phyloP scores from a whole-genome alignment of 2,113 vertebrate genomes.

The Scytalopus superciliaris region DNA sequence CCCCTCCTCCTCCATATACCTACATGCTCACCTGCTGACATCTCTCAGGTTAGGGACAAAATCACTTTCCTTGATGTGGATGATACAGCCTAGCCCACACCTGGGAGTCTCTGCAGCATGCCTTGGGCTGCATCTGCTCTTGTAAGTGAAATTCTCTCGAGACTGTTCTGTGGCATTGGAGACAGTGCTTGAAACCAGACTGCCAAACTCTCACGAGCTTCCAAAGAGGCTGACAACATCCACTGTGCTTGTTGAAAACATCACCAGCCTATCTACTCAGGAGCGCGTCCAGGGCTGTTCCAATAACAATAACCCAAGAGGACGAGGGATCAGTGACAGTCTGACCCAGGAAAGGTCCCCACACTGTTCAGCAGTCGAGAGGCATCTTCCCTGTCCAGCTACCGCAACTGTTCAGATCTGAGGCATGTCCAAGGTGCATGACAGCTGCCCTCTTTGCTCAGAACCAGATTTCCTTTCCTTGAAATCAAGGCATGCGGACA shows the following conservation, averaged over 20 bases:
- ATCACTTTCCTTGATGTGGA: background rate
- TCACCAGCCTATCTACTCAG: background rate
- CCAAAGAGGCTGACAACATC: background rate
- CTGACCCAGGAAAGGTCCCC: background rate
- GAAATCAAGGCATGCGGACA: background rate
- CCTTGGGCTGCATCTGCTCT: background rate
- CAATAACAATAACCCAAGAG: background rate
- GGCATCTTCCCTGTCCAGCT: background rate
- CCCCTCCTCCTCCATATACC: background rate
- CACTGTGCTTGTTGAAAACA: background rate
- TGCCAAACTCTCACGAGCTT: background rate
- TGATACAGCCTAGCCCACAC: background rate
- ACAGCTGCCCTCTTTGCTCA: background rate
- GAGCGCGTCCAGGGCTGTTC: accelerated
- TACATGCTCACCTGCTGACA: background rate
- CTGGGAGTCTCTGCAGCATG: background rate
- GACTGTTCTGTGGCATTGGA: background rate
- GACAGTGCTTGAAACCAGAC: background rate
- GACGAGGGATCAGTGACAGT: background rate
- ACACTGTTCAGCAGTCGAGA: background rate
- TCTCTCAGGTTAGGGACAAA: background rate
- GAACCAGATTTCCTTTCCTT: background rate
- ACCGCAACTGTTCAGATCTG: background rate
- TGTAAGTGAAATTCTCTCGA: background rate
- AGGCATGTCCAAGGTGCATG: background rate